Conservation (phyloP, 2,797 vertebrate genomes). For the Zenarchopterus dispar region DNA sequence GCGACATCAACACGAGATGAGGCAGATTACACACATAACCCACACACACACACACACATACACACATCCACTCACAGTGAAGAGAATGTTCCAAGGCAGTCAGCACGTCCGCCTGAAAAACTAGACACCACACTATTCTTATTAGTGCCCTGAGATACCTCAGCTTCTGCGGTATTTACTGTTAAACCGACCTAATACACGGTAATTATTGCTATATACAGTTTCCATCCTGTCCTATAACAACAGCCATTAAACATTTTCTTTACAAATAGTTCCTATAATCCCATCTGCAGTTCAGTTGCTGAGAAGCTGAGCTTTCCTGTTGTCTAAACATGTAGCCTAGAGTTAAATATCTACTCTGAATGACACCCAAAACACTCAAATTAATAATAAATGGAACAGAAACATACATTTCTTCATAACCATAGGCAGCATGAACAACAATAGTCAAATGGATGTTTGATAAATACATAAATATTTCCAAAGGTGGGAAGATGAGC, state of each 20-base stretch:
- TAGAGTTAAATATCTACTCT: no score
- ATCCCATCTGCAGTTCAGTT: neutral
- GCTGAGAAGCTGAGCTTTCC: neutral
- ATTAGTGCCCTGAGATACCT: neutral
- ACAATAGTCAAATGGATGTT: no score
- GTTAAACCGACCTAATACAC: neutral
- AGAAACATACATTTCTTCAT: no score
- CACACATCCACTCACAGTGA: constrained; percentile 71
- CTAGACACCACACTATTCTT: constrained; percentile 71
- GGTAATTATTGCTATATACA: neutral
- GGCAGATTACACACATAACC: constrained; percentile 66
- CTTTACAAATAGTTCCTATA: neutral
- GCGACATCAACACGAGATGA: constrained; percentile 80
- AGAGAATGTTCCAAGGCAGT: constrained; percentile 84
- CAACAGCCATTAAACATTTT: neutral
- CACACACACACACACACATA: constrained; percentile 20
- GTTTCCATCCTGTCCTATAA: neutral
- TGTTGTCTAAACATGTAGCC: no score
- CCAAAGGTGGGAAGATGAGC: no score
- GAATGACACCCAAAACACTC: no score
- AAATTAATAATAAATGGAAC: no score
- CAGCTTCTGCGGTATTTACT: neutral
- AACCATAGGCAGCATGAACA: no score
- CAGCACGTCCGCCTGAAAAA: constrained; percentile 85
- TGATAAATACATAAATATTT: no score